Evolutionary conservation across 2,888 invertebrate species (phyloP).

Genomic region (Dendrolimus houi): DNA sequence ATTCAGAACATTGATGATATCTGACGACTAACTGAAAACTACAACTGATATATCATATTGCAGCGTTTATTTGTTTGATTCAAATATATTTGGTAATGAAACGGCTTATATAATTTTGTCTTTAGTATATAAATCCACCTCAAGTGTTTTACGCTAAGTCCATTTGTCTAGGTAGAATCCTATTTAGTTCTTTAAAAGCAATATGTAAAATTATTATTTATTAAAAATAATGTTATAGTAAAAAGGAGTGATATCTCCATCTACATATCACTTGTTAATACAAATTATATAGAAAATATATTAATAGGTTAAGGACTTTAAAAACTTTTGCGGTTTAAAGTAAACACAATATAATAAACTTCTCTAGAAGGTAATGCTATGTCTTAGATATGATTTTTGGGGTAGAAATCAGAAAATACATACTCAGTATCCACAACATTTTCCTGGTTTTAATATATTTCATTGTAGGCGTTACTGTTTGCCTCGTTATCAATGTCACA

Average conservation of each 20-base stretch:
- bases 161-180: slow-evolving; percentile 24
- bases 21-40: too few species aligned
- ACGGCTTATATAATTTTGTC: slow-evolving; percentile 28
- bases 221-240: slow-evolving; percentile 53
- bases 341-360: not conserved
- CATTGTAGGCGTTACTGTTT: too few species aligned
- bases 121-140: slow-evolving; percentile 64
- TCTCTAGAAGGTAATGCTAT: too few species aligned
- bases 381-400: too few species aligned
- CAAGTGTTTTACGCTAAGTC: slow-evolving; percentile 64
- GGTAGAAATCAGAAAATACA: too few species aligned
- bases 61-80: too few species aligned
- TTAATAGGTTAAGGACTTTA: not conserved
- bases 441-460: too few species aligned
- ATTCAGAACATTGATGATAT: too few species aligned
- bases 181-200: not conserved
- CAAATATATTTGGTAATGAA: too few species aligned
- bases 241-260: slow-evolving; percentile 67
- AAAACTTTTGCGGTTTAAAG: not conserved
- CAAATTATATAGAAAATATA: slow-evolving; percentile 47
- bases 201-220: slow-evolving; percentile 33
- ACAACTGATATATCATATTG: too few species aligned
- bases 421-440: too few species aligned
- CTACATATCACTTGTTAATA: slow-evolving; percentile 76
- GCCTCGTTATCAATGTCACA: too few species aligned